Conservation (phyloP, 2,888 invertebrate species). For the Bellardia bayeri region DNA sequence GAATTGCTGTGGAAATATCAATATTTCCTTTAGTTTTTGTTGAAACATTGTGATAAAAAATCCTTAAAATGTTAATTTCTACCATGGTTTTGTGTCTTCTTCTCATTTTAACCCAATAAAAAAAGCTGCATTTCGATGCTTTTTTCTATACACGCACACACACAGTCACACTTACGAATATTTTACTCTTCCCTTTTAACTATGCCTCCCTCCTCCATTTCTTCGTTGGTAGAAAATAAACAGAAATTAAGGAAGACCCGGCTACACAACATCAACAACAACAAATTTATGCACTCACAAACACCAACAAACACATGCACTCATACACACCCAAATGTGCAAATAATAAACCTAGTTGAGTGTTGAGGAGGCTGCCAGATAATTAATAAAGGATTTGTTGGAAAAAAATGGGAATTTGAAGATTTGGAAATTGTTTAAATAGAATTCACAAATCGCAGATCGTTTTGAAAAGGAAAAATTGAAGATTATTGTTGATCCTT, state of each 20-base stretch:
- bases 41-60: constrained; percentile 41
- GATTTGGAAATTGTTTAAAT: no score
- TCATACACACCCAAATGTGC: constrained; percentile 37
- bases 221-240: constrained; percentile 52
- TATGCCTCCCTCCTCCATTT: constrained; percentile 6
- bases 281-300: constrained; percentile 37
- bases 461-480: no score
- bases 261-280: constrained; percentile 51
- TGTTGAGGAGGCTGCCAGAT: constrained; percentile 37
- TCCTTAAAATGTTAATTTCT: constrained; percentile 54
- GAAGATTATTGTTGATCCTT: no score
- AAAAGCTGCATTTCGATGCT: constrained; percentile 71
- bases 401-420: background rate
- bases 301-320: constrained; percentile 24
- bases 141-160: constrained; percentile 19
- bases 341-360: constrained; percentile 34
- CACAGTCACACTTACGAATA: no score
- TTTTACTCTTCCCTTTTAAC: constrained; percentile 43
- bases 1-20: constrained; percentile 68
- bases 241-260: constrained; percentile 69
- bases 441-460: no score
- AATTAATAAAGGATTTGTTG: background rate
- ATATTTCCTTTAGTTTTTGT: constrained; percentile 48
- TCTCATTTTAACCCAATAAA: constrained; percentile 71
- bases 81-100: constrained; percentile 32